These are phyloP conservation scores for Ranitomeya variabilis DNA, from an alignment of 2,113 vertebrate genomes.

Conservation along the genomic window DNA sequence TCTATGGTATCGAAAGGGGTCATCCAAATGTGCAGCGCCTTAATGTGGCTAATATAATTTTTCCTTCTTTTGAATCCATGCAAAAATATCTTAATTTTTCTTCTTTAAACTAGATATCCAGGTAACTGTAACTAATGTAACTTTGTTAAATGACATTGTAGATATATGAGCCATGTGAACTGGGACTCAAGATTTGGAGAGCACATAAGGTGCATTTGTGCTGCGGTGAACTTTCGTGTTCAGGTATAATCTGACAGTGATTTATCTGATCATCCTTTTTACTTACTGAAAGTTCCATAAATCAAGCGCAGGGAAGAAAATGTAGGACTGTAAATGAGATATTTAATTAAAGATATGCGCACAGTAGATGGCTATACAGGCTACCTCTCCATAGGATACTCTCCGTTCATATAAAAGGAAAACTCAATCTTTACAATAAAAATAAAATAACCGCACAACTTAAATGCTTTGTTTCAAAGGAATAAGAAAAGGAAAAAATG, in stretches of 20 bases:
- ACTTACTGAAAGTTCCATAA: constrained; percentile 38
- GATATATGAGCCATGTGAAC: neutral
- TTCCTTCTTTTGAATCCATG: neutral
- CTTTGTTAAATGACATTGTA: neutral
- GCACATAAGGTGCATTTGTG: constrained; percentile 6
- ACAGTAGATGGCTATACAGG: neutral
- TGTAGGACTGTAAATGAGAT: constrained; percentile 14
- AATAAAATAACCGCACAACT: neutral
- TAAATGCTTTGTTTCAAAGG: neutral
- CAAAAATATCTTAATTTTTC: neutral
- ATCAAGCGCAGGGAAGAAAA: constrained; percentile 23
- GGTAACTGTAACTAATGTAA: neutral
- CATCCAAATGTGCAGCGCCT: neutral
- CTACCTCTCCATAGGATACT: constrained; percentile 10
- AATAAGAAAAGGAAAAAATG: neutral
- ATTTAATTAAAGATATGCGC: constrained; percentile 29
- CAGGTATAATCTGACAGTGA: constrained; percentile 56
- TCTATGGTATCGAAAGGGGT: neutral
- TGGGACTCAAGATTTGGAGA: constrained; percentile 2
- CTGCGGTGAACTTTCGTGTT: constrained; percentile 47
- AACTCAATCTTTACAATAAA: neutral
- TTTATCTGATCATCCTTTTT: constrained; percentile 54
- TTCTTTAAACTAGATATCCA: neutral
- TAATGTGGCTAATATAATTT: neutral
- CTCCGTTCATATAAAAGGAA: no score